These are phyloP conservation scores for Agriopis leucophaearia DNA, from an alignment of 2,888 invertebrate genomes.

Conservation along the genomic window DNA sequence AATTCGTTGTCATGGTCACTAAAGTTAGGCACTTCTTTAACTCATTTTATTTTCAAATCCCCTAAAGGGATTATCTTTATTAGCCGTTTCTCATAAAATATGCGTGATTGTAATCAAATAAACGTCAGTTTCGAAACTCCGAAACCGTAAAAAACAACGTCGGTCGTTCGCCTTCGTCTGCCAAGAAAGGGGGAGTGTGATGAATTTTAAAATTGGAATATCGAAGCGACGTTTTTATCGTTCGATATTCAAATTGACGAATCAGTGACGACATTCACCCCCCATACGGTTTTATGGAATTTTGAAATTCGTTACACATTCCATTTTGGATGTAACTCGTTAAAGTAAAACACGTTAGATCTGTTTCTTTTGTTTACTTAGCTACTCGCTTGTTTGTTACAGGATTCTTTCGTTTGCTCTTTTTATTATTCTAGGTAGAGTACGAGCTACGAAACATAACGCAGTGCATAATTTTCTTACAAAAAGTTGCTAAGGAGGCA, in stretches of 20 bases:
- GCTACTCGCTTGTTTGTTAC: background rate
- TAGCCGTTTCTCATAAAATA: slow-evolving; percentile 36
- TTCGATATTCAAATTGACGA: slow-evolving; percentile 72
- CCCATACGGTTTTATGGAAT: slow-evolving; percentile 40
- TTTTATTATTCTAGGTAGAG: background rate
- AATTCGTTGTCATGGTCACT: background rate
- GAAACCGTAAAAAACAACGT: slow-evolving; percentile 29
- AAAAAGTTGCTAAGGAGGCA: no score
- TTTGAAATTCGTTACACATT: slow-evolving; percentile 31
- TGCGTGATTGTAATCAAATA: slow-evolving; percentile 50
- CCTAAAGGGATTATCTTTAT: slow-evolving; percentile 30
- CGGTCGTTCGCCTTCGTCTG: slow-evolving; percentile 18
- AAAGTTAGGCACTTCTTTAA: background rate
- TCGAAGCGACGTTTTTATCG: slow-evolving; percentile 58
- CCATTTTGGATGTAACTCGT: slow-evolving; percentile 19
- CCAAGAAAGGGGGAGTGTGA: slow-evolving; percentile 56
- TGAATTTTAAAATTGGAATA: slow-evolving; percentile 74
- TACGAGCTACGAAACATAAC: no score
- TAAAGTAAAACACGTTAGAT: slow-evolving; percentile 23
- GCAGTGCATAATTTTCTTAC: no score
- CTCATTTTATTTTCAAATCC: slow-evolving; percentile 5
- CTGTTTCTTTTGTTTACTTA: slow-evolving; percentile 18
- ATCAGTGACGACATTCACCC: slow-evolving; percentile 55
- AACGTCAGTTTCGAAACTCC: slow-evolving; percentile 46
- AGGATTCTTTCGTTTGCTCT: background rate